phyloP scores from a whole-genome alignment of 2,113 vertebrate genomes.

The Notechis scutatus region DNA sequence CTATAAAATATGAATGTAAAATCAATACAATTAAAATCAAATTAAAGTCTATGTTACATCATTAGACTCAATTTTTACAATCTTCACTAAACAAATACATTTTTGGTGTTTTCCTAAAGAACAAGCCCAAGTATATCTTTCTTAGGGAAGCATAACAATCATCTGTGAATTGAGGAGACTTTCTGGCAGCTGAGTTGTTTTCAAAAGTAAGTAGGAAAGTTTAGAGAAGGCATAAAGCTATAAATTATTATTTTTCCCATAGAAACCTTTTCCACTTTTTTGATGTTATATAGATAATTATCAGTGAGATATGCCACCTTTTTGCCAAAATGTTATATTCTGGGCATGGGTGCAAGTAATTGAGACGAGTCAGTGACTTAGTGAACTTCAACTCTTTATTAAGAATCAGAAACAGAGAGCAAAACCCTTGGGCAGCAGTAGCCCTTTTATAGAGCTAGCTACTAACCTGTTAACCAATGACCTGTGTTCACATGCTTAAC shows the following conservation, averaged over 20 bases:
- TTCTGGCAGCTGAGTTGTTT: not conserved
- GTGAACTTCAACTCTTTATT: no score
- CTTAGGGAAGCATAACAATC: not conserved
- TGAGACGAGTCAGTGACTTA: no score
- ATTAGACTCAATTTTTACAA: not conserved
- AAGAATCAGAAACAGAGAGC: no score
- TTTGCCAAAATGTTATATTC: not conserved
- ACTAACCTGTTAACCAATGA: no score
- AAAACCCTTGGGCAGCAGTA: no score
- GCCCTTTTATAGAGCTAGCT: no score
- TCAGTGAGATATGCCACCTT: not conserved
- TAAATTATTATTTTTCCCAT: not conserved
- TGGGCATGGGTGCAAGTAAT: no score
- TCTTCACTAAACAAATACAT: not conserved
- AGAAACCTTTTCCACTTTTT: not conserved
- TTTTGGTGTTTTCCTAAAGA: not conserved
- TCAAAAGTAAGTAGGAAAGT: not conserved
- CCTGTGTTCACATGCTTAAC: no score
- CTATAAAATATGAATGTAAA: not conserved
- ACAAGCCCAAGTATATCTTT: not conserved
- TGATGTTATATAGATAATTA: not conserved
- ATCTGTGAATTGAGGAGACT: not conserved
- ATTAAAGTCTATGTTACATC: not conserved
- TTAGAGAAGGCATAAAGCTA: not conserved
- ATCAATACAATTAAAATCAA: not conserved